Base-by-base conservation (phyloP, 2,113 vertebrate species). In the Cyanoliseus patagonus region DNA sequence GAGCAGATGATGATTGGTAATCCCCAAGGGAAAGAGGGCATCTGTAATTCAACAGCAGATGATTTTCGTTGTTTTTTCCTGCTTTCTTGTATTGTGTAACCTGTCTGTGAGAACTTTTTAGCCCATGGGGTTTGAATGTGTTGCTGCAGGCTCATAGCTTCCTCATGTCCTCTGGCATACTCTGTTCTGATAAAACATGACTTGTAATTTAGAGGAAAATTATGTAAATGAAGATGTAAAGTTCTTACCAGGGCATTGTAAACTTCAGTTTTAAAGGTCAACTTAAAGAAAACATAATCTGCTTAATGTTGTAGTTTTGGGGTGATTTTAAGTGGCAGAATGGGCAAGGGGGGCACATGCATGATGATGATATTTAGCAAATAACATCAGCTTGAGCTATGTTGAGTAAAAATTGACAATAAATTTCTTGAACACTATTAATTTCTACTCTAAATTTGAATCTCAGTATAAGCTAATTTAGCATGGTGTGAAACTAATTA, bases 221-320 rank as follows among this genome's bases (percentile, higher is more conserved):
- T 78, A 94, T 95, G 95, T 86, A 96, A 96, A 96, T 86, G 55
- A 92, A 82, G 49, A 92, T 70, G 42, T n/a, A 96, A 94, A 93
- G 35, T 95, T 93, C 91, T 94, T 91, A 86, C 77, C 37, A 95
- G 84, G 64, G 63, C 85, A 94, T 80, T 88, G 28, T 28, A 94
- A 86, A 96, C 86, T 94, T 97, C 77, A 88, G 39, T 87, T 95
- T 95, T 96, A 97, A 94, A 97, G 94, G 96, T 97, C 75, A 91
- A 8, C 46, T 88, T 91, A 70, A 78, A 88, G 87, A 30, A 61
- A 64, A 87, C 63, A 74, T 88, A 81, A 88, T 96, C 69, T 82
- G 63, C 91, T 89, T 92, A 86, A 96, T 83, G 69, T 85, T 37
- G 46, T 89, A 88, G 51, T 93, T 96, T 95, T 91, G 2, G 76